phyloP scores from a whole-genome alignment of 2,888 invertebrate genomes.

The Nomada fabriciana region DNA sequence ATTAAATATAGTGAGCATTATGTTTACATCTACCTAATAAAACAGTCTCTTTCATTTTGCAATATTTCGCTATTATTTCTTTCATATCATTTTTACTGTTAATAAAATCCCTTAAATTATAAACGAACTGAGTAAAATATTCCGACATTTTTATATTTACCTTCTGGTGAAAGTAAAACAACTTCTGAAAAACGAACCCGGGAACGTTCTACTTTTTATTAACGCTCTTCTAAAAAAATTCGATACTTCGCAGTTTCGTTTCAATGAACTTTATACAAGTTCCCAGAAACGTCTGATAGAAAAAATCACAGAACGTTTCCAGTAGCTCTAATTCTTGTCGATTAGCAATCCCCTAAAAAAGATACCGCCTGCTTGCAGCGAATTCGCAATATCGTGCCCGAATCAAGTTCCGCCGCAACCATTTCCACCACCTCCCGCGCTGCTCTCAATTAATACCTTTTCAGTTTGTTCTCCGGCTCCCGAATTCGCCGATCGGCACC shows the following conservation, averaged over 20 bases:
- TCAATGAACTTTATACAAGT: background rate
- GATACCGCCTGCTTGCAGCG: background rate
- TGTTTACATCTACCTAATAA: no score
- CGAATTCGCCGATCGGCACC: slow-evolving; percentile 9
- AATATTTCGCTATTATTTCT: no score
- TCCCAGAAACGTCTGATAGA: no score
- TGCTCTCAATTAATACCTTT: slow-evolving; percentile 31
- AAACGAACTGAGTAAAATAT: no score
- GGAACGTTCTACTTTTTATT: no score
- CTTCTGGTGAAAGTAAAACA: no score
- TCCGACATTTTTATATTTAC: no score
- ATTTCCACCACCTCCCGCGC: background rate
- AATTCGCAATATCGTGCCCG: slow-evolving; percentile 19
- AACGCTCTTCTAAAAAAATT: background rate
- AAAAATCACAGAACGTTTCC: background rate
- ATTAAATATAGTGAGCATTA: no score
- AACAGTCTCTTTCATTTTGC: no score
- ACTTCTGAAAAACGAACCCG: no score
- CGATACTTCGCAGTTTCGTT: background rate
- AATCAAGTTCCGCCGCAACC: slow-evolving; percentile 15
- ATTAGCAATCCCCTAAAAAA: slow-evolving; percentile 2
- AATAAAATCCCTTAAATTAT: no score
- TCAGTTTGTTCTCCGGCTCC: slow-evolving; percentile 19
- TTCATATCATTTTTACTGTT: no score
- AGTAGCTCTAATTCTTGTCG: slow-evolving; percentile 20